Conservation (phyloP, 1,140 invertebrate genomes). For the Leptopilina boulardi region DNA sequence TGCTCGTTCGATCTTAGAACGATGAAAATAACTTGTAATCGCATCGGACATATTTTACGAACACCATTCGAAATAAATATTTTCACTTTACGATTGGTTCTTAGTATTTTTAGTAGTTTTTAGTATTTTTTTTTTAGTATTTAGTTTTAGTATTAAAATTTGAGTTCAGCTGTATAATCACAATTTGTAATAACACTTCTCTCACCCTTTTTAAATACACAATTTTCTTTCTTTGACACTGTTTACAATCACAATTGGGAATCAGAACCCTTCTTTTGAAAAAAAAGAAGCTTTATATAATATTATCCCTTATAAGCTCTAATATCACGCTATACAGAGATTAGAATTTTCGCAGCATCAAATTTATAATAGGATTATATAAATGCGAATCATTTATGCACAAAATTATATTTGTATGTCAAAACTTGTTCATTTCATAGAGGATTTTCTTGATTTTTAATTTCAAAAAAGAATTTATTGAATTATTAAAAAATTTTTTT, state of each 20-base stretch:
- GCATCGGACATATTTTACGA: constrained; percentile 63
- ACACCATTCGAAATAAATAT: constrained; percentile 67
- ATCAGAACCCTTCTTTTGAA: background rate
- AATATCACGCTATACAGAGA: background rate
- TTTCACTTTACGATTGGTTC: constrained; percentile 61
- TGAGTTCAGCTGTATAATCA: too few species aligned
- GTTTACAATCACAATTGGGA: constrained; percentile 40
- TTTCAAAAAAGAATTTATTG: too few species aligned
- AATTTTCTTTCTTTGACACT: constrained; percentile 22
- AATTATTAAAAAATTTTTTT: too few species aligned
- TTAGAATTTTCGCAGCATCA: constrained; percentile 9
- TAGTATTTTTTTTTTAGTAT: constrained; percentile 49
- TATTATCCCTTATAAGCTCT: constrained; percentile 3
- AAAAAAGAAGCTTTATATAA: background rate
- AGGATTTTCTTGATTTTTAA: too few species aligned
- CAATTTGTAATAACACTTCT: constrained; percentile 32
- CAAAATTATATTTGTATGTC: background rate
- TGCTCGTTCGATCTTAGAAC: constrained; percentile 57
- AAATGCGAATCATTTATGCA: background rate
- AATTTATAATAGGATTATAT: background rate
- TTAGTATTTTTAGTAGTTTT: constrained; percentile 35
- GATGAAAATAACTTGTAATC: constrained; percentile 66
- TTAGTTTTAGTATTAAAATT: constrained; percentile 36
- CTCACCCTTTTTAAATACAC: background rate
- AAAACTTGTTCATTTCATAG: too few species aligned